Percentiles rank a stretch among this genome's conserved stretches.
phyloP scores from a whole-genome alignment of 2,113 vertebrate genomes.

The Tyto alba region DNA sequence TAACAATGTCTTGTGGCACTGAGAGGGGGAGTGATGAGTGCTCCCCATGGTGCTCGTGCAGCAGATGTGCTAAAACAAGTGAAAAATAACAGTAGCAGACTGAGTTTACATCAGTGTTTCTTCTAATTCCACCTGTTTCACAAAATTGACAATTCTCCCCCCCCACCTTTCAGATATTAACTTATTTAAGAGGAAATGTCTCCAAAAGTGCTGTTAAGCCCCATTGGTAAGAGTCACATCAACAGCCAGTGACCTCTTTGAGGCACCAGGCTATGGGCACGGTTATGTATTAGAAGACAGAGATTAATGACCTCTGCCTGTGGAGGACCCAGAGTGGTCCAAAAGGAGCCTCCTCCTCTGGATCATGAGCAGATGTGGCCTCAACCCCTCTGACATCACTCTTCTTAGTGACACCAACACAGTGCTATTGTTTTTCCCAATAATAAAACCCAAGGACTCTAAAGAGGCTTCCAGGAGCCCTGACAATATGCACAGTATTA shows the following conservation, averaged over 20 bases:
- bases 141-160: neutral
- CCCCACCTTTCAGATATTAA: neutral
- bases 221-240: neutral
- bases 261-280: neutral
- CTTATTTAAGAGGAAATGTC: neutral
- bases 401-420: neutral
- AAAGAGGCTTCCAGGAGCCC: neutral
- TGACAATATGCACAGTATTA: neutral
- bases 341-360: neutral
- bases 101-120: neutral
- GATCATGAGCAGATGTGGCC: neutral
- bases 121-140: neutral
- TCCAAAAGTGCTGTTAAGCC: neutral
- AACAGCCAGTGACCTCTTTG: neutral
- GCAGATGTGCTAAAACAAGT: neutral
- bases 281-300: neutral
- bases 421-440: neutral
- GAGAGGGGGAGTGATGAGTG: rapidly evolving
- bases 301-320: neutral
- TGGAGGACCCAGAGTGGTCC: neutral
- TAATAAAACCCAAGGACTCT: neutral
- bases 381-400: neutral
- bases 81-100: neutral
- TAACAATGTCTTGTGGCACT: neutral
- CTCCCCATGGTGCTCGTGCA: rapidly evolving